Evolutionary conservation across 2,888 invertebrate species (phyloP).

Genomic region (Carabus problematicus): DNA sequence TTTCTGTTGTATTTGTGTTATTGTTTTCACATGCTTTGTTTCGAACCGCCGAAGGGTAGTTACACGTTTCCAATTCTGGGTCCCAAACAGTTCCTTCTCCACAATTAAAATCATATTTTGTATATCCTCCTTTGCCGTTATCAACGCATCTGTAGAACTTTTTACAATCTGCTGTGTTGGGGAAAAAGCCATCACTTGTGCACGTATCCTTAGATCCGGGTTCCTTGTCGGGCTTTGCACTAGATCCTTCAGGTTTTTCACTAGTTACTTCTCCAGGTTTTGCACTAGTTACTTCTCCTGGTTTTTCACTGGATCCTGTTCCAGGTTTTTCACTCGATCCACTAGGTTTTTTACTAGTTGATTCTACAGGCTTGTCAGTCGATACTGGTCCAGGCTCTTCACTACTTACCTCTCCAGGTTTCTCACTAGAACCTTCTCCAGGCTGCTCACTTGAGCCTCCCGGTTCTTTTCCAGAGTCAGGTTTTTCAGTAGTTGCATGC

Average conservation of each 20-base stretch:
- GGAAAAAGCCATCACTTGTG: constrained; percentile 52
- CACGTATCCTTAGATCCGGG: constrained; percentile 44
- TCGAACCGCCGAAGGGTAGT: constrained; percentile 69
- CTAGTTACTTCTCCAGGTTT: constrained; percentile 26
- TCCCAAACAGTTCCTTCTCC: constrained; percentile 77
- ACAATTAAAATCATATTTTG: constrained; percentile 69
- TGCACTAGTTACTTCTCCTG: constrained; percentile 31
- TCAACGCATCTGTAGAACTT: constrained; percentile 65
- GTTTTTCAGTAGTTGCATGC: constrained; percentile 39
- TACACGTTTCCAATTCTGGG: constrained; percentile 68
- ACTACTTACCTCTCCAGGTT: constrained; percentile 33
- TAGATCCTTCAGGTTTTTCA: constrained; percentile 17
- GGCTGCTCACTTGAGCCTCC: constrained; percentile 39
- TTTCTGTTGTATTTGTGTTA: neutral
- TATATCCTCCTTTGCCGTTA: constrained; percentile 66
- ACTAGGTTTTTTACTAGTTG: constrained; percentile 1
- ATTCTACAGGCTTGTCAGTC: constrained; percentile 4
- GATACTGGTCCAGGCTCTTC: no score
- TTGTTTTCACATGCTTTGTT: constrained; percentile 56
- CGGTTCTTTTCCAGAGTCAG: constrained; percentile 40
- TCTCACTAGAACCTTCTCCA: constrained; percentile 36
- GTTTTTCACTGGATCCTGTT: constrained; percentile 34
- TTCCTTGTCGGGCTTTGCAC: neutral
- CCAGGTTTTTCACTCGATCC: constrained; percentile 27
- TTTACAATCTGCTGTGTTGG: constrained; percentile 52